phyloP scores from a whole-genome alignment of 2,888 invertebrate genomes.

The Scaptomyza reducta region DNA sequence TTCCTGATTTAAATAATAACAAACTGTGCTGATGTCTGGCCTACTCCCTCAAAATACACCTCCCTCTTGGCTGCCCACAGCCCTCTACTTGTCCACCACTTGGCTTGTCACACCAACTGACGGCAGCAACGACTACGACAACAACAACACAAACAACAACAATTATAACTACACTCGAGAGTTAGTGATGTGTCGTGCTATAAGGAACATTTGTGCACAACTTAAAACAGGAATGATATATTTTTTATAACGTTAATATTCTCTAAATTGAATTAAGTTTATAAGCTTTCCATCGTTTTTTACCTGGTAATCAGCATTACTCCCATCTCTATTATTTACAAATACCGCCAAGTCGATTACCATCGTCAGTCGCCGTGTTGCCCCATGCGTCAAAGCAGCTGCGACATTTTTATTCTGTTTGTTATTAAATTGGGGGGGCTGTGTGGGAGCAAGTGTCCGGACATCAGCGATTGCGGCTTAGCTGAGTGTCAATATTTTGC shows the following conservation, averaged over 20 bases:
- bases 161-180: neutral
- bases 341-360: conserved; percentile 38
- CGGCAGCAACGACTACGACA: conserved; percentile 37
- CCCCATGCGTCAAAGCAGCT: conserved; percentile 44
- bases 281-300: neutral
- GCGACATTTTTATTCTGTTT: conserved; percentile 16
- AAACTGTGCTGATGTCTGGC: conserved; percentile 56
- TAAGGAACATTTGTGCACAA: too few species aligned
- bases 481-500: conserved; percentile 70
- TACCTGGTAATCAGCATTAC: neutral
- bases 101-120: conserved; percentile 73
- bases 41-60: neutral
- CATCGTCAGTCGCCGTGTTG: conserved; percentile 48
- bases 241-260: too few species aligned
- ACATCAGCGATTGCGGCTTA: conserved; percentile 54
- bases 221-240: too few species aligned
- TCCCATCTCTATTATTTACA: neutral
- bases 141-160: conserved; percentile 20
- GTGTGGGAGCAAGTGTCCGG: neutral
- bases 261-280: too few species aligned
- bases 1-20: conserved; percentile 82
- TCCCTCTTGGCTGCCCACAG: conserved; percentile 10
- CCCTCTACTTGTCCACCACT: neutral
- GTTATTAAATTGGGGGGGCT: neutral
- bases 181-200: neutral